Base-by-base conservation (phyloP, 2,888 invertebrate species). In the Xylocampa areola region DNA sequence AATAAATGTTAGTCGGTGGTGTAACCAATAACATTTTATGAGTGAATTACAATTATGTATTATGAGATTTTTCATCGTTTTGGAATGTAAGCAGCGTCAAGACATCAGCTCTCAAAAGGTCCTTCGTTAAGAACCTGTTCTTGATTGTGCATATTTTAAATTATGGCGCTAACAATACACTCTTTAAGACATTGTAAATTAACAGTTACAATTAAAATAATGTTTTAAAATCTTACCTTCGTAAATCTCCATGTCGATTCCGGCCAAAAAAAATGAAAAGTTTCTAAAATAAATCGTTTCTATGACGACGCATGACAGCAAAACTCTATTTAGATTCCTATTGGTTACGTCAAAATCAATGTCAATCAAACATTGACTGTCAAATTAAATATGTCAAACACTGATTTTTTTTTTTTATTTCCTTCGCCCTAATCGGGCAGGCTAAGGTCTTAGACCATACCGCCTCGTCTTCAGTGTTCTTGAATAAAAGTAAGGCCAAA, bases 301-400 rank as follows among this genome's bases (percentile, higher is more conserved):
- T 94, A 94, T 94, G 93, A 90, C 94, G 88, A 94, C 94, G 85
- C 93, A 93, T 94, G 94, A 94, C 91, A 90, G 90, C 84, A 87
- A 87, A 82, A 87, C 87, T 85, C 82, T 66, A 84, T 79, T 83
- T 74, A 65, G 73, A 84, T 79, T 87, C 82, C 62, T 76, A 88
- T 87, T 87, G 87, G 75, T 30, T 66, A 44, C 45, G 71, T 70
- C 68, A 73, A 68, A 68, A 65, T 68, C 60, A 48, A 68, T 71
- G 68, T 63, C 65, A 59, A 65, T 8, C 23, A 37, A 39, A 50
- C n/a, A n/a, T n/a, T n/a, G n/a, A n/a, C n/a, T n/a, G n/a, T n/a
- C n/a, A n/a, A n/a, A n/a, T n/a, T n/a, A n/a, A n/a, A n/a, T n/a
- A 63, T 52, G 68, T 63, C 73, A 73, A 68, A 67, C 54, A 62